Conservation (phyloP, 2,797 vertebrate species). For the Phrynocephalus vlangalii region DNA sequence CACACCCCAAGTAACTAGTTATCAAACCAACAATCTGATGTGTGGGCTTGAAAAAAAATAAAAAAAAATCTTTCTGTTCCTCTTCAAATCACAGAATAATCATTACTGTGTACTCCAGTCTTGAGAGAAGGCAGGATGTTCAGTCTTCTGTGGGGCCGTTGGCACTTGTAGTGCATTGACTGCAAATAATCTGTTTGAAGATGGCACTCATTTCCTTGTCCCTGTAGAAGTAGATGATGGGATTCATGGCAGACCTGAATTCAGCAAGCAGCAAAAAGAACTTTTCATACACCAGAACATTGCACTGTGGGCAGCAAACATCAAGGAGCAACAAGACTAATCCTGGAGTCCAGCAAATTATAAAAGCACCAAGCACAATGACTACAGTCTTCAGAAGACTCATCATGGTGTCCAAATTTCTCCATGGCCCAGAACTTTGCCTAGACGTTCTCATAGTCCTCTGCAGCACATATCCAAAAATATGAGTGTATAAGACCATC, state of each 20-base stretch:
- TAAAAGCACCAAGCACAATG: conserved; percentile 97
- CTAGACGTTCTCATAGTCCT: conserved; percentile 99
- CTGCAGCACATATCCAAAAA: conserved; percentile 98
- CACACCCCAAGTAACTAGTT: background rate
- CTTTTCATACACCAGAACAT: conserved; percentile 94
- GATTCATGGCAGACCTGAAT: conserved; percentile 99
- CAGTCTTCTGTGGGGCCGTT: conserved; percentile 89
- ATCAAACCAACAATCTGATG: background rate
- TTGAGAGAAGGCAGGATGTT: conserved; percentile 95
- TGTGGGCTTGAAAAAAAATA: background rate
- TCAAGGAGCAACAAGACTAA: conserved; percentile 94
- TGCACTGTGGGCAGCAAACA: conserved; percentile 91
- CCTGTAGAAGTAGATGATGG: conserved; percentile 98
- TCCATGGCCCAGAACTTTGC: conserved; percentile 94
- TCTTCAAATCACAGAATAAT: conserved; percentile 95
- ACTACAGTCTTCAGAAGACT: conserved; percentile 97
- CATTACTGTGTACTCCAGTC: conserved; percentile 88
- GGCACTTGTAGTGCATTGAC: conserved; percentile 90
- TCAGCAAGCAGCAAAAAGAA: conserved; percentile 97
- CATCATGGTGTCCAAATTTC: conserved; percentile 99
- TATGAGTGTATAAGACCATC: conserved; percentile 98
- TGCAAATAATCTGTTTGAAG: conserved; percentile 97
- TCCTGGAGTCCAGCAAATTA: conserved; percentile 98
- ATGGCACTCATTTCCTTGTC: conserved; percentile 99
- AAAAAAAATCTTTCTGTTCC: background rate